These are phyloP conservation scores for Helostoma temminkii DNA, from an alignment of 2,797 vertebrate species.

Conservation along the genomic window DNA sequence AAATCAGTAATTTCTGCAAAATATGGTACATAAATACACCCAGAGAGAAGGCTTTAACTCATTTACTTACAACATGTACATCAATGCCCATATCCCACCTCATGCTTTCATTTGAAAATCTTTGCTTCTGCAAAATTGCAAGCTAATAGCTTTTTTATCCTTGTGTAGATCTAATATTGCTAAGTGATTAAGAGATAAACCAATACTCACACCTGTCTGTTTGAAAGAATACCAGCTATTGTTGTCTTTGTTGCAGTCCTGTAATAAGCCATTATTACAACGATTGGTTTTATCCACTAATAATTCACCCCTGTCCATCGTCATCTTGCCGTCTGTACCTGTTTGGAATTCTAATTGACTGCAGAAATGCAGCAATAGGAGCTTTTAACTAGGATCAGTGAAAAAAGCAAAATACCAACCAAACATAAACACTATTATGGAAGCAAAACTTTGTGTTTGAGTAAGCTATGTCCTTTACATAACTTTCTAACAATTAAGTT, in stretches of 20 bases:
- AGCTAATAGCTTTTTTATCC: background rate
- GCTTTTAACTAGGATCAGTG: background rate
- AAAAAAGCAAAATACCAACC: constrained; percentile 22
- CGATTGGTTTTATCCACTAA: constrained; percentile 1
- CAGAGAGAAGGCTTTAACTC: too few species aligned
- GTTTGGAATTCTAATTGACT: constrained; percentile 12
- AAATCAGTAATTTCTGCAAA: too few species aligned
- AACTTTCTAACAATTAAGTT: too few species aligned
- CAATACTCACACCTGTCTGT: constrained; percentile 15
- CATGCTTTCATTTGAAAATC: too few species aligned
- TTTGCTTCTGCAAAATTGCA: background rate
- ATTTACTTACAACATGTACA: background rate
- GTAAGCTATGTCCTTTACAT: constrained; percentile 32
- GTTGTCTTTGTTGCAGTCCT: constrained; percentile 1
- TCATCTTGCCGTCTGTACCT: constrained; percentile 5
- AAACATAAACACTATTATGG: constrained; percentile 15
- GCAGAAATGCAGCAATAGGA: background rate
- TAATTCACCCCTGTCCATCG: background rate
- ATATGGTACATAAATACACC: too few species aligned
- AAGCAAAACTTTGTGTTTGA: constrained; percentile 18
- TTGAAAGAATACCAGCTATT: constrained; percentile 10
- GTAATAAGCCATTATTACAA: constrained; percentile 1
- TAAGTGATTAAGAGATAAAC: constrained; percentile 1
- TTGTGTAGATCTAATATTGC: background rate
- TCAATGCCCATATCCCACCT: background rate